phyloP scores from a whole-genome alignment of 2,113 vertebrate species.

The Falco punctatus region DNA sequence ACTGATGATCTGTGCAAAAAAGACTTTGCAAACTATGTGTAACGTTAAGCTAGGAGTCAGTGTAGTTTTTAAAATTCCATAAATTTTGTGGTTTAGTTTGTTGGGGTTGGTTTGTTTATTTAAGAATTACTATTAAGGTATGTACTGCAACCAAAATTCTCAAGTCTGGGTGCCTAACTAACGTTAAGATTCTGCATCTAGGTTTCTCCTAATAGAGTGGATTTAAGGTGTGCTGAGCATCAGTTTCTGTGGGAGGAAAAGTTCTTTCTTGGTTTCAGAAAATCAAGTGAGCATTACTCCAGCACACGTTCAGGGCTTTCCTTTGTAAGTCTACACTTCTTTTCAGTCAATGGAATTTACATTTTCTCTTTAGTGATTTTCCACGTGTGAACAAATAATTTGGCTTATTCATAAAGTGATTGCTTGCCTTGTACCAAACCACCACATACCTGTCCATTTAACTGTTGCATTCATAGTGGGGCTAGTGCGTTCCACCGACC shows the following conservation, averaged over 20 bases:
- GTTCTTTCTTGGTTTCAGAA: neutral
- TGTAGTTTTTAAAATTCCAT: neutral
- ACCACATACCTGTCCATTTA: neutral
- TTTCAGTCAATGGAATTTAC: neutral
- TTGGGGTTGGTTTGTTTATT: neutral
- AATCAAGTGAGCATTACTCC: neutral
- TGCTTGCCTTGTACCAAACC: neutral
- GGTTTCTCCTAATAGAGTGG: neutral
- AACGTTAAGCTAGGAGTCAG: neutral
- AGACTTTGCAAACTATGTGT: neutral
- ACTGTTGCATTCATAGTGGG: neutral
- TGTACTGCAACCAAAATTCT: neutral
- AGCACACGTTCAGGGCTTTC: neutral
- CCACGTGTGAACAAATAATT: neutral
- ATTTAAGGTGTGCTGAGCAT: neutral
- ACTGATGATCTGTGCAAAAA: constrained; percentile 14
- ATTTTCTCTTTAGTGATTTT: neutral
- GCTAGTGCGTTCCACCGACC: neutral
- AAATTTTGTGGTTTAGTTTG: neutral
- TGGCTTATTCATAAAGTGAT: neutral
- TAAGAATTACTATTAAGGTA: neutral
- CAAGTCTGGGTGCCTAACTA: neutral
- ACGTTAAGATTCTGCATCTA: neutral
- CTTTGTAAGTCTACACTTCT: neutral
- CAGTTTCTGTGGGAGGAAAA: neutral